Conservation (phyloP, 2,113 vertebrate species). For the Pseudois nayaur region DNA sequence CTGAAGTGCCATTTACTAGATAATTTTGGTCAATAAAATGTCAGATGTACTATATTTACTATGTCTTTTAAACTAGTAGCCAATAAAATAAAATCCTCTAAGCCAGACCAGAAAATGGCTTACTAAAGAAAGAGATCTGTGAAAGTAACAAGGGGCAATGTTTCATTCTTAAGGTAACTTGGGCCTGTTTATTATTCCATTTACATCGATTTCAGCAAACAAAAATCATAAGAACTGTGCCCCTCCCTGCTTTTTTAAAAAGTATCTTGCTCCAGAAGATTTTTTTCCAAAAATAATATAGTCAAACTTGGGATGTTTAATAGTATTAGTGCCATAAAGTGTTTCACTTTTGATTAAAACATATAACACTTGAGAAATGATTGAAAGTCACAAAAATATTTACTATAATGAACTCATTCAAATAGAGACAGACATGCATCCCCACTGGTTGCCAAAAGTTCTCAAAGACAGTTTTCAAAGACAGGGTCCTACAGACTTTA, state of each 20-base stretch:
- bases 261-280: constrained; percentile 9
- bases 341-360: constrained; percentile 62
- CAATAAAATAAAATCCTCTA: constrained; percentile 8
- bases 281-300: neutral
- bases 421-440: constrained; percentile 80
- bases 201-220: neutral
- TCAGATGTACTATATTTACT: neutral
- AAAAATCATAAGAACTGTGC: neutral
- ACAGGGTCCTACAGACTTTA: constrained; percentile 80
- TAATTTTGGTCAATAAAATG: constrained; percentile 40
- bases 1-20: neutral
- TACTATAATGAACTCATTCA: constrained; percentile 81
- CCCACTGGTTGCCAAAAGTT: constrained; percentile 79
- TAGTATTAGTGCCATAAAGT: neutral
- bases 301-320: neutral
- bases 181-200: neutral
- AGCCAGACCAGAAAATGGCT: neutral
- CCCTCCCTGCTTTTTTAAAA: neutral
- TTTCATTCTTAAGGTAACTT: neutral
- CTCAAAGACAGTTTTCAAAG: constrained; percentile 82
- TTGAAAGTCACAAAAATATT: constrained; percentile 83
- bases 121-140: neutral
- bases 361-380: constrained; percentile 74
- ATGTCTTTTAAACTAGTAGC: constrained; percentile 26
- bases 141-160: neutral